Base-by-base conservation (phyloP, 2,888 invertebrate genomes). In the Melieria picta region DNA sequence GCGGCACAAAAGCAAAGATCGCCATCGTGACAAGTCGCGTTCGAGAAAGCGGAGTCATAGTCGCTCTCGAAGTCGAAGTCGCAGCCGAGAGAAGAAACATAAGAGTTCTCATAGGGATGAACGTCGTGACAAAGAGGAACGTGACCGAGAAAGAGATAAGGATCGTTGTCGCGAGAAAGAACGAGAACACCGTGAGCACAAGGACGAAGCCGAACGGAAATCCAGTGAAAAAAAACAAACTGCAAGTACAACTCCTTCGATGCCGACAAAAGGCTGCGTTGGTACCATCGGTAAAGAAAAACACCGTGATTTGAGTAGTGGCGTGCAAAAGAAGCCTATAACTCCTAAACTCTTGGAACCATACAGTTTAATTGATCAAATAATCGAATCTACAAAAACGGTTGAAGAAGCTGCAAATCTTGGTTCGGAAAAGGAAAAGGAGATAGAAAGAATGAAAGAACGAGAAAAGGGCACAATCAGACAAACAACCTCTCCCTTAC, bases 381-480 rank as follows among this genome's bases (percentile, higher is more conserved):
- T 87, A 63, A 76, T 87, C 1, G 86, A 87, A 69, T 85, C 86
- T 4, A 80, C 83, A 9, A 86, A 86, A 75, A 85, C 86, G 0
- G 82, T 86, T 0, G 86, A 86, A 65, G 81, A 86, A 72, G 86
- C 86, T 4, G 86, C 86, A 4, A 86, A 86, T 78, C 63, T 86
- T 3, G 73, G 76, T 11, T 75, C 75, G 9, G 79, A 81, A 46
- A 80, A 76, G 62, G 76, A 75, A 46, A 73, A 70, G 42, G 69
- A 60, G 7, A 67, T 47, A 61, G 60, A 56, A 16, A 45, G 16
- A 69, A 48, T 66, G 11, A 47, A 48, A 62, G 62, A 65, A 7
- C 74, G 42, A 62, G 67, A 66, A 42, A 62, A 56, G 56, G 57
- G 45, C 3, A 58, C 72, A 43, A 64, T 46, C 9, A 61, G 62